Base-by-base conservation (phyloP, 2,113 vertebrate species). In the Alligator sinensis region DNA sequence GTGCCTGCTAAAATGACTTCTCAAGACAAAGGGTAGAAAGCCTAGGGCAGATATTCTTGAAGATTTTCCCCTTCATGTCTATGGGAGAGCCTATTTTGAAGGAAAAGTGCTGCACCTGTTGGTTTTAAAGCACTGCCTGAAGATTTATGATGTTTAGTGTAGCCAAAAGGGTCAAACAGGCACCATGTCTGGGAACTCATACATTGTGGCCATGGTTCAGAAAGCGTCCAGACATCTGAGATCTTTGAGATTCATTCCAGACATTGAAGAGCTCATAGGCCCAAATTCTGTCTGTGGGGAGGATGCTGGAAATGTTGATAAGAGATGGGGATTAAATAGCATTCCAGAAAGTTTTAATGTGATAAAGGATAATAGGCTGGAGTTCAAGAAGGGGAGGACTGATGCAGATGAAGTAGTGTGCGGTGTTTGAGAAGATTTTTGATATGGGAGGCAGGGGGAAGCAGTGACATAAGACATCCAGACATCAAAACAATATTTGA, bases 171-270 rank as follows among this genome's bases (percentile, higher is more conserved):
- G 70, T 93, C 75, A 92, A 76, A 87, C 1, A 83, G 30, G 38
- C 79, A 72, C 86, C 81, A 55, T 28, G 92, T 16, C 17, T 80
- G 30, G 30, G n/a, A 90, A 34, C 2, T 3, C 28, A 21, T 9
- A 83, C 21, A 94, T 85, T 91, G 25, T 77, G 19, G 70, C 80
- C 80, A 19, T 77, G 61, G 22, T 70, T 95, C 86, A 93, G 95
- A 95, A 64, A 82, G 28, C 55, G 3, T 90, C 80, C 80, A 95
- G 91, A 94, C 61, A 25, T 91, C 84, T 87, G 95, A 61, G 79
- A 93, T 85, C 64, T 89, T 8, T 63, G 87, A 91, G 77, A 96
- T 94, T 94, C 91, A 66, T 58, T 94, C 58, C 91, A 94, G 95
- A 93, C 61, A 58, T 61, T 75, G 68, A 92, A 70, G 54, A 58